Percentiles rank a stretch among this genome's conserved stretches.
phyloP scores from a whole-genome alignment of 2,888 invertebrate species.

The Corythucha ciliata region DNA sequence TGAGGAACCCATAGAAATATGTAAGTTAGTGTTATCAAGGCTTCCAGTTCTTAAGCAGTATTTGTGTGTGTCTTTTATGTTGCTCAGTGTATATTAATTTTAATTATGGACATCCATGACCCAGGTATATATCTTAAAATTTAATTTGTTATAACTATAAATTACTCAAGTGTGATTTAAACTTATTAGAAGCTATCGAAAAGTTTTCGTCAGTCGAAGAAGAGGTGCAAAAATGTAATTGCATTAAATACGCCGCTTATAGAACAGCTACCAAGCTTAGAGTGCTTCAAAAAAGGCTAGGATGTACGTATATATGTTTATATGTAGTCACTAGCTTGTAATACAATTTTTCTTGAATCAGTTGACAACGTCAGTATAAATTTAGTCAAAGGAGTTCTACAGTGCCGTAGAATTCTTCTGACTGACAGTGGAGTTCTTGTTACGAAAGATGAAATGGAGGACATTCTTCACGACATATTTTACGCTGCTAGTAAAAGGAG shows the following conservation, averaged over 20 bases:
- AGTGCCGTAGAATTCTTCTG: constrained; percentile 57
- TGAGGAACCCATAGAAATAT: no score
- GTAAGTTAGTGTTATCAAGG: no score
- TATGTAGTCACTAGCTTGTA: constrained; percentile 44
- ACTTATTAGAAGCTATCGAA: constrained; percentile 6
- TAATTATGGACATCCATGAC: no score
- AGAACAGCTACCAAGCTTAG: constrained; percentile 64
- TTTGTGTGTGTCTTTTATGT: no score
- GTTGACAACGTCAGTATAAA: constrained; percentile 47
- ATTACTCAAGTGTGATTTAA: no score
- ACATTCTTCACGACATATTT: constrained; percentile 62
- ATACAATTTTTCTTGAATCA: constrained; percentile 39
- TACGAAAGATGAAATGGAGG: constrained; percentile 59
- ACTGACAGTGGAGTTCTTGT: constrained; percentile 58
- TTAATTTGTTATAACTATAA: no score
- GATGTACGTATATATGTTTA: constrained; percentile 10
- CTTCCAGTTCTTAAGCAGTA: no score
- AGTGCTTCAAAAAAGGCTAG: constrained; percentile 48
- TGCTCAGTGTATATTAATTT: no score
- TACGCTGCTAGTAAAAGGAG: constrained; percentile 55
- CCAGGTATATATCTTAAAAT: no score
- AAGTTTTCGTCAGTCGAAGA: constrained; percentile 35
- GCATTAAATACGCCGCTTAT: constrained; percentile 65
- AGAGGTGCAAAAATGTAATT: constrained; percentile 53
- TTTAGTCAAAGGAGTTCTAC: constrained; percentile 59